Percentiles rank a stretch among this genome's conserved stretches.
Evolutionary conservation across 2,113 vertebrate genomes (phyloP).

Genomic region (Athene noctua): DNA sequence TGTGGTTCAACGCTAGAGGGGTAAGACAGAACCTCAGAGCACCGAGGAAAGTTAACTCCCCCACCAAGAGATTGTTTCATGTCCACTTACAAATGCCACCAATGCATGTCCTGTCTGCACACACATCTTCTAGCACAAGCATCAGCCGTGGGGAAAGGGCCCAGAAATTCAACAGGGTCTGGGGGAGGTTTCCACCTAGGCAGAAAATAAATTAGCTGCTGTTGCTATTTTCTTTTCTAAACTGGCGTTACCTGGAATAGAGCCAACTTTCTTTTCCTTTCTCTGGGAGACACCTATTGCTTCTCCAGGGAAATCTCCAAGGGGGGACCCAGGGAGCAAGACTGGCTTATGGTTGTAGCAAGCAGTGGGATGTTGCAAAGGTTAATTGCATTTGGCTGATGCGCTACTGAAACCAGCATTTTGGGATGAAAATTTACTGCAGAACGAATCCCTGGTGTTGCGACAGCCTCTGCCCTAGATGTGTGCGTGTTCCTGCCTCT

Average conservation of each 20-base stretch:
- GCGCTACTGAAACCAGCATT: not conserved
- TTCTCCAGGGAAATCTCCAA: not conserved
- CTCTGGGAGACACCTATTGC: not conserved
- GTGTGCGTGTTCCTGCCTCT: accelerated
- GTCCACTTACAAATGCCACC: not conserved
- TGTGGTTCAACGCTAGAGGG: accelerated
- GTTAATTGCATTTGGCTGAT: constrained; percentile 43
- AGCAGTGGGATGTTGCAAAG: not conserved
- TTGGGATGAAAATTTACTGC: not conserved
- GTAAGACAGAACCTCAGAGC: not conserved
- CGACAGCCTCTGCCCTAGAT: not conserved
- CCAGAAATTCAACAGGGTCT: not conserved
- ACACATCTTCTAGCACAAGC: not conserved
- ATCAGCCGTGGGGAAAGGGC: not conserved
- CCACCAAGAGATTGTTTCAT: not conserved
- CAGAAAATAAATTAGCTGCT: constrained; percentile 9
- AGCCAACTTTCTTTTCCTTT: not conserved
- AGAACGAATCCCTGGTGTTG: not conserved
- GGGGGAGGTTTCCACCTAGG: not conserved
- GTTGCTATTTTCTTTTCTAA: not conserved
- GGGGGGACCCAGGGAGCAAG: not conserved
- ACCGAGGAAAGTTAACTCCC: not conserved
- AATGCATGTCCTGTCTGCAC: accelerated
- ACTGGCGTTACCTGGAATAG: not conserved
- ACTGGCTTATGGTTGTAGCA: not conserved